phyloP scores from a whole-genome alignment of 2,888 invertebrate species.

The Leptopilina syphax region DNA sequence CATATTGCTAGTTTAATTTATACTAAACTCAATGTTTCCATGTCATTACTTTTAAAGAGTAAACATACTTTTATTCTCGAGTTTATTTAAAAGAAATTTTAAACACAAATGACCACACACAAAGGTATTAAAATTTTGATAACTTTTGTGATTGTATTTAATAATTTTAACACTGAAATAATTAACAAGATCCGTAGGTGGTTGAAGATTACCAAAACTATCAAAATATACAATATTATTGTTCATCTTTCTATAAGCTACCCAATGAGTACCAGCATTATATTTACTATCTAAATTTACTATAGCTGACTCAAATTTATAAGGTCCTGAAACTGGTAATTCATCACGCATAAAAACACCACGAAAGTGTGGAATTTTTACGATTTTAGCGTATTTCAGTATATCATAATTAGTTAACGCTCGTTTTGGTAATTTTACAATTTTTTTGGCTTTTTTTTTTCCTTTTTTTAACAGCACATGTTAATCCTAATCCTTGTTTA shows the following conservation, averaged over 20 bases:
- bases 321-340: background rate
- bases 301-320: background rate
- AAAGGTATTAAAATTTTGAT: background rate
- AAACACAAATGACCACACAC: slow-evolving; percentile 42
- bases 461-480: background rate
- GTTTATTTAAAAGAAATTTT: background rate
- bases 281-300: no score
- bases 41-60: background rate
- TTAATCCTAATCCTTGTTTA: background rate
- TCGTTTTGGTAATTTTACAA: slow-evolving; percentile 3
- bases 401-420: background rate
- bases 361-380: slow-evolving; percentile 6
- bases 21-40: background rate
- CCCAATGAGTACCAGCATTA: no score
- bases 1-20: background rate
- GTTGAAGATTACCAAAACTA: background rate
- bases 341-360: slow-evolving; percentile 10
- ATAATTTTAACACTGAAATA: background rate
- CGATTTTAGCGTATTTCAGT: background rate
- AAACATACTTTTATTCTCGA: background rate
- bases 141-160: background rate
- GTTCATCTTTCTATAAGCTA: no score
- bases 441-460: background rate
- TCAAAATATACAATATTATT: background rate
- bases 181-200: background rate